A percentile compares a stretch with the other conserved stretches of the same genome.
phyloP scores from a whole-genome alignment of 1,140 invertebrate genomes.

The Lepidurus arcticus region DNA sequence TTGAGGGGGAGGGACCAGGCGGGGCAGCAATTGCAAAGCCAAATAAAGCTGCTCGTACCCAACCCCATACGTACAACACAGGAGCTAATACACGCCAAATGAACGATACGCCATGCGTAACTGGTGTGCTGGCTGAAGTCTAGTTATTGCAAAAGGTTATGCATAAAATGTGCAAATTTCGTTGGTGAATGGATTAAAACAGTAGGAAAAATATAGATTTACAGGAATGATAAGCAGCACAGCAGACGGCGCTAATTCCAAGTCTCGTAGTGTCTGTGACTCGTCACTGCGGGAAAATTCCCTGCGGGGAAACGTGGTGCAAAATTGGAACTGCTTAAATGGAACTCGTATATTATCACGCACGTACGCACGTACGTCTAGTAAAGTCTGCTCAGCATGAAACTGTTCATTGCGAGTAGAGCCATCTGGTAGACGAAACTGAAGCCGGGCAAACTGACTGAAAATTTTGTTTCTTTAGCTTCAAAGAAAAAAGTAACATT shows the following conservation, averaged over 20 bases:
- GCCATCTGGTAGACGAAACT: conserved; percentile 77
- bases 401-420: conserved; percentile 59
- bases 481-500: no score
- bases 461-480: conserved; percentile 25
- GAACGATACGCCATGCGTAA: background rate
- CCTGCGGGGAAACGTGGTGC: conserved; percentile 69
- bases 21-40: background rate
- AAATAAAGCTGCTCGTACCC: background rate
- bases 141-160: background rate
- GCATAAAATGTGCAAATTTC: background rate
- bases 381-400: conserved; percentile 52
- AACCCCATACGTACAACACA: background rate
- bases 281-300: conserved; percentile 61
- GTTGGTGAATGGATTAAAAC: no score
- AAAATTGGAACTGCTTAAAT: conserved; percentile 58
- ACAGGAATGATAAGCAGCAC: conserved; percentile 69
- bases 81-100: background rate
- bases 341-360: conserved; percentile 47
- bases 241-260: conserved; percentile 70
- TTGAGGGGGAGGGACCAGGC: background rate
- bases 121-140: background rate
- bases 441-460: conserved; percentile 57
- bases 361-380: conserved; percentile 54
- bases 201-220: conserved; percentile 37
- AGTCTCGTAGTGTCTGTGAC: conserved; percentile 54